Evolutionary conservation across 2,113 vertebrate species (phyloP).

Genomic region (Synchiropus splendidus): DNA sequence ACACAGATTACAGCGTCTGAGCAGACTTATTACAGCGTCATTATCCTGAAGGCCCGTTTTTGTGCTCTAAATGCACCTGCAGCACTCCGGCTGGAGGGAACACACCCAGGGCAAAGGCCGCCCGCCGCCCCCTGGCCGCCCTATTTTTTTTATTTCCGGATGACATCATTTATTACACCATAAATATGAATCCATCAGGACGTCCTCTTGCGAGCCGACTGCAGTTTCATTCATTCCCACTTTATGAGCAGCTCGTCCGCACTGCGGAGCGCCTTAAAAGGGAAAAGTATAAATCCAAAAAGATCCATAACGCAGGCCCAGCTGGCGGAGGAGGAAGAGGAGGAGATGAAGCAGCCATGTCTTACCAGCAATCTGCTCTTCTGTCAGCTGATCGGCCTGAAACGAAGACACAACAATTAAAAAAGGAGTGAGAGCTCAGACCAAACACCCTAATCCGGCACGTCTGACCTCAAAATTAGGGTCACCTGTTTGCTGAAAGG

Average conservation of each 20-base stretch:
- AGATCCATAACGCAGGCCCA: conserved; percentile 41
- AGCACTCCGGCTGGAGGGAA: conserved; percentile 9
- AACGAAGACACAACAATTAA: conserved; percentile 13
- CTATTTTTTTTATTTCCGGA: conserved; percentile 12
- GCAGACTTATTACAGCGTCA: neutral
- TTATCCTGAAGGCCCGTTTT: neutral
- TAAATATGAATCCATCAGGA: conserved; percentile 42
- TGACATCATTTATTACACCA: conserved; percentile 52
- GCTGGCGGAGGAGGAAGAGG: conserved; percentile 20
- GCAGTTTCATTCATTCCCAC: conserved; percentile 53
- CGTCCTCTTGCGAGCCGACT: conserved; percentile 36
- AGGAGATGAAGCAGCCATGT: conserved; percentile 34
- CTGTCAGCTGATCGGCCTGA: conserved; percentile 98
- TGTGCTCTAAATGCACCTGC: conserved; percentile 1
- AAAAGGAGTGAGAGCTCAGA: neutral
- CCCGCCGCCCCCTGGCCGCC: neutral
- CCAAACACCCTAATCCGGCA: neutral
- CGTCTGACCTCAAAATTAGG: neutral
- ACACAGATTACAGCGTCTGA: no score
- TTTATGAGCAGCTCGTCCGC: conserved; percentile 39
- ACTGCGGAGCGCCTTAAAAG: conserved; percentile 63
- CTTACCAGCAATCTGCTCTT: conserved; percentile 99
- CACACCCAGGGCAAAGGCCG: conserved; percentile 43
- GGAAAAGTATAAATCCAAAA: conserved; percentile 63
- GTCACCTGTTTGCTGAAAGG: neutral